Conservation (phyloP, 2,797 vertebrate genomes). For the Myotis planiceps region DNA sequence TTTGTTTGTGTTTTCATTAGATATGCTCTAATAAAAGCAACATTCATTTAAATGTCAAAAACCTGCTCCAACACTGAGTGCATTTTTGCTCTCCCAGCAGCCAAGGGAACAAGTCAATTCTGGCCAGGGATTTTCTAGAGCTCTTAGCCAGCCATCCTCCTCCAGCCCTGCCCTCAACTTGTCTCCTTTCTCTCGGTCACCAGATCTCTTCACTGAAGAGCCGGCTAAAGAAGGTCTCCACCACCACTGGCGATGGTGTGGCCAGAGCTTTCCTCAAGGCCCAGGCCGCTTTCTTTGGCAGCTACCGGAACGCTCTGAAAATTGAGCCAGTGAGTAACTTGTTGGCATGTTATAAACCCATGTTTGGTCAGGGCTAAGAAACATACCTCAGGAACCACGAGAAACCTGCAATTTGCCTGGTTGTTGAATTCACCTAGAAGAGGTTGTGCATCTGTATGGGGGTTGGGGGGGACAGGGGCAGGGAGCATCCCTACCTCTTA, state of each 20-base stretch:
- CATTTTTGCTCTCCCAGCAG: not conserved
- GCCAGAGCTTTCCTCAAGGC: slow-evolving; percentile 96
- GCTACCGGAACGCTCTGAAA: slow-evolving; percentile 96
- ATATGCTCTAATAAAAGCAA: not conserved
- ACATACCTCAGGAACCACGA: not conserved
- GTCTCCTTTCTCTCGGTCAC: slow-evolving; percentile 48
- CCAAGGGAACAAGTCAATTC: not conserved
- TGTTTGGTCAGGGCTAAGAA: not conserved
- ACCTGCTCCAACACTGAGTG: not conserved
- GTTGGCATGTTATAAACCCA: not conserved
- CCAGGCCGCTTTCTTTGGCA: slow-evolving; percentile 96
- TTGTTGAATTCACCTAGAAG: not conserved
- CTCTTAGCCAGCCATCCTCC: not conserved
- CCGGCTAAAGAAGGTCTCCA: slow-evolving; percentile 96
- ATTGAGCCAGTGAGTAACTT: slow-evolving; percentile 93
- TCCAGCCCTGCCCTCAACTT: not conserved
- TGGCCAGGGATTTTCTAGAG: not conserved
- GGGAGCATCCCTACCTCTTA: not conserved
- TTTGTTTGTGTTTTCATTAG: slow-evolving; percentile 35
- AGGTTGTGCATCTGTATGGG: not conserved
- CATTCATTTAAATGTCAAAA: not conserved
- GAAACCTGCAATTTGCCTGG: not conserved
- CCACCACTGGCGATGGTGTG: slow-evolving; percentile 95
- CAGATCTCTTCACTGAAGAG: slow-evolving; percentile 96
- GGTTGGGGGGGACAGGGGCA: fast-evolving